Conservation (phyloP, 2,888 invertebrate species). For the Mylabris sibirica region DNA sequence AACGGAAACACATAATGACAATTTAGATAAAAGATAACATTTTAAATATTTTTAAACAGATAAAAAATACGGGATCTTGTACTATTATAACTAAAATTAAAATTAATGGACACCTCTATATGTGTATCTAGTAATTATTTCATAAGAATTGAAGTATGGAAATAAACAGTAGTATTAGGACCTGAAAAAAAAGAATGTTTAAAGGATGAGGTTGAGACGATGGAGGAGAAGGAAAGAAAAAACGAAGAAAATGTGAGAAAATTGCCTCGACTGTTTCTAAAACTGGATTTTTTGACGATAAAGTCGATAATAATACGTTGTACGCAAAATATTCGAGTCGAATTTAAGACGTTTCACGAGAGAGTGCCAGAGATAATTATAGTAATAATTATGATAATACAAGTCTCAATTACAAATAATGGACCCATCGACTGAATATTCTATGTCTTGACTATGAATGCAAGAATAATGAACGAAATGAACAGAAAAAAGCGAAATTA, state of each 20-base stretch:
- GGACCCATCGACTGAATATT: background rate
- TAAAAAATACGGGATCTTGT: too few relatives aligned
- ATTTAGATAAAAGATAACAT: background rate
- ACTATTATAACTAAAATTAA: too few relatives aligned
- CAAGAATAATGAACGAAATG: background rate
- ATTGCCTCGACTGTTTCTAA: background rate
- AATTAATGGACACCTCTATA: too few relatives aligned
- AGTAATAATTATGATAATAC: background rate
- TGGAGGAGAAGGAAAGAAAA: background rate
- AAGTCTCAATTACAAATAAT: constrained; percentile 5
- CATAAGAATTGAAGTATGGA: background rate
- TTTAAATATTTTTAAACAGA: background rate
- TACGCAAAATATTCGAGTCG: constrained; percentile 4
- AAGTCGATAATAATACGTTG: constrained; percentile 6
- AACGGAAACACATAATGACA: constrained; percentile 1
- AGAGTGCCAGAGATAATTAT: constrained; percentile 1
- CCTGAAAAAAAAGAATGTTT: too few relatives aligned
- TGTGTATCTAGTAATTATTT: background rate
- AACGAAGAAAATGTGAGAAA: constrained; percentile 1
- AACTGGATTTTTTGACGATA: background rate
- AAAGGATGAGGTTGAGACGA: background rate
- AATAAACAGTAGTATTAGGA: background rate
- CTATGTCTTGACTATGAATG: background rate
- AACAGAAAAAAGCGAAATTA: background rate
- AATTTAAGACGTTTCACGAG: constrained; percentile 4